Conservation (phyloP, 2,113 vertebrate species). For the Nematolebias whitei region DNA sequence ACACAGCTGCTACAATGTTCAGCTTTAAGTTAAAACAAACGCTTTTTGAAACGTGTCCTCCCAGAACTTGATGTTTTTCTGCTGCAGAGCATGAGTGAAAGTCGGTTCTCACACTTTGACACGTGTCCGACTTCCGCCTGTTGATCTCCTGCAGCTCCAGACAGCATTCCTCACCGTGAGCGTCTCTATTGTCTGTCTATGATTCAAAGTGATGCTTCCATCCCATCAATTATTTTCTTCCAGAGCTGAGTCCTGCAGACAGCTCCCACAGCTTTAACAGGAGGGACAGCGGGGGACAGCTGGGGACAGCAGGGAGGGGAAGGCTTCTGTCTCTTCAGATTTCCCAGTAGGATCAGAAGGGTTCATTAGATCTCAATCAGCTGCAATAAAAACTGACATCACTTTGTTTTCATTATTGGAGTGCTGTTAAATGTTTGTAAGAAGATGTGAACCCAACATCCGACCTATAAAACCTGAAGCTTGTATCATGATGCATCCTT, state of each 20-base stretch:
- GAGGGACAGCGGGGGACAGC: too few relatives aligned
- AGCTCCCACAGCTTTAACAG: conserved; percentile 8
- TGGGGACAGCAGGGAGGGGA: conserved; percentile 12
- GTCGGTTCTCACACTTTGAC: conserved; percentile 8
- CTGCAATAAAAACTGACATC: not conserved
- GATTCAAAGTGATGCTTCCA: conserved; percentile 46
- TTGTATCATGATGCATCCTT: too few relatives aligned
- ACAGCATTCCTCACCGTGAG: conserved; percentile 13
- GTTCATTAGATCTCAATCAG: not conserved
- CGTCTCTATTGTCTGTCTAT: conserved; percentile 51
- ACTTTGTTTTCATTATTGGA: not conserved
- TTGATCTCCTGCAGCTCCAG: conserved; percentile 21
- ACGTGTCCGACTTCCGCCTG: conserved; percentile 11
- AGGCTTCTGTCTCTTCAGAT: conserved; percentile 9
- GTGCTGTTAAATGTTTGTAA: not conserved
- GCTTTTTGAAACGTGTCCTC: too few relatives aligned
- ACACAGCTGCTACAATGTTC: too few relatives aligned
- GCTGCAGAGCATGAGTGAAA: too few relatives aligned
- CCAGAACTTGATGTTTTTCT: not conserved
- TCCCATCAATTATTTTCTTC: conserved; percentile 20
- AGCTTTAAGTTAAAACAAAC: too few relatives aligned
- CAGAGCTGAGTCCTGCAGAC: conserved; percentile 28
- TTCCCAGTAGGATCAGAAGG: conserved; percentile 1
- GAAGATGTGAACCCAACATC: not conserved
- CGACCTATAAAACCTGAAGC: not conserved